A percentile compares a stretch with the other conserved stretches of the same genome.
Evolutionary conservation across 2,888 invertebrate species (phyloP).

Genomic region (Deilephila porcellus): DNA sequence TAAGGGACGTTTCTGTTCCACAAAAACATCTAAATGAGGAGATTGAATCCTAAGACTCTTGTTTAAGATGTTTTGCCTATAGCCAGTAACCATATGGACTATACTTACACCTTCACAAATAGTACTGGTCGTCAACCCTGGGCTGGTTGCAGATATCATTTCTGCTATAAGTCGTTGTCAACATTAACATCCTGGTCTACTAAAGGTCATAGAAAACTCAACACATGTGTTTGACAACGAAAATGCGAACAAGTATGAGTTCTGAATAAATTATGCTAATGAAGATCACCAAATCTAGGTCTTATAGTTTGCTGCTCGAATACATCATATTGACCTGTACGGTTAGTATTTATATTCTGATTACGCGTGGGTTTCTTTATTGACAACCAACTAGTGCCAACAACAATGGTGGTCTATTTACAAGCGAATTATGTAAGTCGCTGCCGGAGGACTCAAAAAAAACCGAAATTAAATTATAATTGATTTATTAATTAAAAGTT

Average conservation of each 20-base stretch:
- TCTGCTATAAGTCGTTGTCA: neutral
- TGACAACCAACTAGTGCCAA: neutral
- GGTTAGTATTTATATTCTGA: slow-evolving; percentile 9
- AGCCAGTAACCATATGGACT: too few species aligned
- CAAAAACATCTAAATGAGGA: too few species aligned
- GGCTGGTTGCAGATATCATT: neutral
- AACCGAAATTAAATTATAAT: too few species aligned
- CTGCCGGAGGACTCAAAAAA: too few species aligned
- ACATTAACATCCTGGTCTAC: neutral
- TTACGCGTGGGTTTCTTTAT: neutral
- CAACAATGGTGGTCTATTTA: neutral
- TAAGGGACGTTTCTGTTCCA: too few species aligned
- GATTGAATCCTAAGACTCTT: too few species aligned
- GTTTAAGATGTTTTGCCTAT: too few species aligned
- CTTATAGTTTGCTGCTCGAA: neutral
- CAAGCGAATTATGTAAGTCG: too few species aligned
- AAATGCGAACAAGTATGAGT: slow-evolving; percentile 21
- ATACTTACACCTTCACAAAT: too few species aligned
- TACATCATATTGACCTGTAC: neutral
- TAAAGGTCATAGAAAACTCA: neutral
- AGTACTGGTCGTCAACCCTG: too few species aligned
- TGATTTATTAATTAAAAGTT: too few species aligned
- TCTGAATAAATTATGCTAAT: slow-evolving; percentile 21
- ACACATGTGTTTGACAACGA: slow-evolving; percentile 4
- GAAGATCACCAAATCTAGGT: slow-evolving; percentile 22